A percentile compares a stretch with the other conserved stretches of the same genome.
These are phyloP conservation scores for Drosophila sucinea DNA, from an alignment of 1,140 invertebrate genomes.

Conservation along the genomic window DNA sequence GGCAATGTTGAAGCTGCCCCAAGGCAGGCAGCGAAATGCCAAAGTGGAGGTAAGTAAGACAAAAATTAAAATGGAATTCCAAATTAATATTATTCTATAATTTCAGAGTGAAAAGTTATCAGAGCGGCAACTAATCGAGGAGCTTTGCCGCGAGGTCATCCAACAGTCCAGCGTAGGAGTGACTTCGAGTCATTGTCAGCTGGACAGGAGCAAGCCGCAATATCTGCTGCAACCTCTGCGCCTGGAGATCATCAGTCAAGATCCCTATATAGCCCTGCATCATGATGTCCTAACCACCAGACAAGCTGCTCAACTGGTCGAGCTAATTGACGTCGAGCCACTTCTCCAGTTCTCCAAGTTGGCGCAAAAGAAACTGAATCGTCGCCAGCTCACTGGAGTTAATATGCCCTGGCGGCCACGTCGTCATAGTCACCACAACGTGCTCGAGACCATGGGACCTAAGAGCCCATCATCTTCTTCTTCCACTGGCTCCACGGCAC, in stretches of 20 bases:
- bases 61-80: slow-evolving; percentile 16
- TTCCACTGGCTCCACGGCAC: slow-evolving; percentile 41
- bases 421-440: slow-evolving; percentile 65
- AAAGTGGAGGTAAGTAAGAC: slow-evolving; percentile 42
- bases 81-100: not conserved
- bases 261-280: slow-evolving; percentile 94
- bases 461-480: slow-evolving; percentile 6
- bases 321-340: slow-evolving; percentile 40
- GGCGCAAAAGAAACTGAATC: slow-evolving; percentile 40
- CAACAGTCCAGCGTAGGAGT: slow-evolving; percentile 30
- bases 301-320: slow-evolving; percentile 40
- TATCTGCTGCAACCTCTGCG: slow-evolving; percentile 90
- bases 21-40: slow-evolving; percentile 24
- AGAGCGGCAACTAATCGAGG: slow-evolving; percentile 60
- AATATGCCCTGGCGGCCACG: slow-evolving; percentile 53
- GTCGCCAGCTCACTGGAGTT: slow-evolving; percentile 1
- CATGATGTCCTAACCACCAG: slow-evolving; percentile 90
- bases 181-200: slow-evolving; percentile 36
- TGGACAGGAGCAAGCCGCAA: slow-evolving; percentile 86
- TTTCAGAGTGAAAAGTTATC: slow-evolving; percentile 37
- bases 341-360: slow-evolving; percentile 36
- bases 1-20: slow-evolving; percentile 33
- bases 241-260: slow-evolving; percentile 93
- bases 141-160: slow-evolving; percentile 61
- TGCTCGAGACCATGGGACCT: slow-evolving; percentile 23